Conservation (phyloP, 2,113 vertebrate species). For the Prionailurus viverrinus region DNA sequence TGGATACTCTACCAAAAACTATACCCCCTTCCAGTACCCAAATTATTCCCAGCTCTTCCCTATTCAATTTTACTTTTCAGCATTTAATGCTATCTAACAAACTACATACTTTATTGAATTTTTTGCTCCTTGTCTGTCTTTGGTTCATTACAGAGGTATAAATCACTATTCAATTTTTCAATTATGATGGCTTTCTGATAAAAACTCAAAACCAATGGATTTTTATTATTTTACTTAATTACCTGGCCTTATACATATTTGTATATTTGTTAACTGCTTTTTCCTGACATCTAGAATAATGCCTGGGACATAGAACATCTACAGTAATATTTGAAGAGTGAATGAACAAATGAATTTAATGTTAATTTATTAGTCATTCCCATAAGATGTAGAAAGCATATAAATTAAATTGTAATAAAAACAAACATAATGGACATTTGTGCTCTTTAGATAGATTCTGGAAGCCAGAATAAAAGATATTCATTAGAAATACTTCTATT, state of each 20-base stretch:
- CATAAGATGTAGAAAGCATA: background rate
- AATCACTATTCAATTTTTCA: background rate
- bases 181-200: background rate
- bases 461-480: background rate
- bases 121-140: background rate
- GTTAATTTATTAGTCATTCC: background rate
- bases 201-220: background rate
- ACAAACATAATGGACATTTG: background rate
- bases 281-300: background rate
- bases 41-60: background rate
- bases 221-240: background rate
- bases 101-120: background rate
- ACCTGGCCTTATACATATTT: background rate
- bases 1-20: background rate
- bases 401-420: slow-evolving; percentile 30
- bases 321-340: background rate
- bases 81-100: background rate
- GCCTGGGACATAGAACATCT: background rate
- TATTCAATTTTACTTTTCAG: background rate
- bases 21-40: background rate
- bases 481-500: background rate
- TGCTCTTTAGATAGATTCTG: background rate
- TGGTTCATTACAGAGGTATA: background rate
- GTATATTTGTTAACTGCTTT: background rate
- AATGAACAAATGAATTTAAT: background rate